These are phyloP conservation scores for Takifugu rubripes DNA, from an alignment of 2,797 vertebrate genomes.

Conservation along the genomic window DNA sequence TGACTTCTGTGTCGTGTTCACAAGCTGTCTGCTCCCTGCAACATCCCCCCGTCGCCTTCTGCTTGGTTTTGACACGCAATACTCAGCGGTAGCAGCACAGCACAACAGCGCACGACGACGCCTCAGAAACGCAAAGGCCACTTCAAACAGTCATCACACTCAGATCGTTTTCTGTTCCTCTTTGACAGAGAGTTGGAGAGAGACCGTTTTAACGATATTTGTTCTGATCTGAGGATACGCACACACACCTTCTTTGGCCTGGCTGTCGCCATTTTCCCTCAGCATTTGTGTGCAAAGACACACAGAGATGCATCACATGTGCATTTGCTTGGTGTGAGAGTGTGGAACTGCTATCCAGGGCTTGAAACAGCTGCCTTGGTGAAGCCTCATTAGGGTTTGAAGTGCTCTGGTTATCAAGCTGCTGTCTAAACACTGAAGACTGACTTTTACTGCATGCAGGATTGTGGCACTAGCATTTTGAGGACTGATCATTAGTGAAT, in stretches of 20 bases:
- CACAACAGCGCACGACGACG: neutral
- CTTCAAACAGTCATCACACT: neutral
- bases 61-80: slow-evolving; percentile 3
- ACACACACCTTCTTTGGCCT: slow-evolving; percentile 29
- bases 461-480: no score
- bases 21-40: slow-evolving; percentile 2
- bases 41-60: slow-evolving; percentile 8
- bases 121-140: neutral
- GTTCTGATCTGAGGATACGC: slow-evolving; percentile 35
- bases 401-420: no score
- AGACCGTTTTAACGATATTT: slow-evolving; percentile 23
- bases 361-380: slow-evolving; percentile 13
- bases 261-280: slow-evolving; percentile 31
- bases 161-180: slow-evolving; percentile 15
- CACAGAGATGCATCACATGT: slow-evolving; percentile 1
- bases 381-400: no score
- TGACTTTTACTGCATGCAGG: no score
- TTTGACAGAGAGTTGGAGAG: slow-evolving; percentile 7
- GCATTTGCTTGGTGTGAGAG: slow-evolving; percentile 4
- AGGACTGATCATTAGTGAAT: no score
- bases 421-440: no score
- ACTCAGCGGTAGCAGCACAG: slow-evolving; percentile 2
- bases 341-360: slow-evolving; percentile 23
- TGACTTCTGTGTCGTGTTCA: slow-evolving; percentile 5
- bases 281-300: slow-evolving; percentile 14